Conservation (phyloP, 2,113 vertebrate genomes). For the Numenius arquata region DNA sequence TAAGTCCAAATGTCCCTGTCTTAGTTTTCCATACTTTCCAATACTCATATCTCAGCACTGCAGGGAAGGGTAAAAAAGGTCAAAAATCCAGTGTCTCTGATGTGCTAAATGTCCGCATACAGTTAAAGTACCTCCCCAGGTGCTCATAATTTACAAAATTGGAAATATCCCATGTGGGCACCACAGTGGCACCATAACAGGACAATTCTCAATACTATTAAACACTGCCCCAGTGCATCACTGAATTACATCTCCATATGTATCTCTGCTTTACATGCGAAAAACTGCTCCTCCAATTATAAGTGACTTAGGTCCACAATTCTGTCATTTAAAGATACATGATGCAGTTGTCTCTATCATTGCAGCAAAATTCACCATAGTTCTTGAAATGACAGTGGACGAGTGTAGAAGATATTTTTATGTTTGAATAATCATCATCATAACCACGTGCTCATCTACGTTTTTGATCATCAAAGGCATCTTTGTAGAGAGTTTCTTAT, state of each 20-base stretch:
- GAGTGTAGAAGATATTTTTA: fast-evolving
- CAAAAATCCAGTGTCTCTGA: not conserved
- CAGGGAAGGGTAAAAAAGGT: not conserved
- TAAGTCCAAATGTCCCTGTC: not conserved
- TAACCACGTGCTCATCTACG: not conserved
- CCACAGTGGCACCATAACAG: not conserved
- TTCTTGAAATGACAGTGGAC: not conserved
- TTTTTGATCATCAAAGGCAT: not conserved
- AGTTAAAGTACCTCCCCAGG: not conserved
- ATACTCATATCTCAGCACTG: not conserved
- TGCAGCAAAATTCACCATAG: not conserved
- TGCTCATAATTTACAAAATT: not conserved
- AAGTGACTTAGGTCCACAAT: not conserved
- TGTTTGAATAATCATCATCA: not conserved
- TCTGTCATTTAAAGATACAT: not conserved
- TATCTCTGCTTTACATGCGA: not conserved
- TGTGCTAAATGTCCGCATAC: not conserved
- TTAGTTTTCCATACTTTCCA: not conserved
- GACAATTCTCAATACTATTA: not conserved
- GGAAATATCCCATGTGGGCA: not conserved
- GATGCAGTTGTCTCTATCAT: not conserved
- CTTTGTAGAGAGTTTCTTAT: not conserved
- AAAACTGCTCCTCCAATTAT: not conserved
- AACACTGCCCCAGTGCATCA: not conserved
- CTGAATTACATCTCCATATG: not conserved